phyloP scores from a whole-genome alignment of 2,797 vertebrate species.

The Ceryle rudis region DNA sequence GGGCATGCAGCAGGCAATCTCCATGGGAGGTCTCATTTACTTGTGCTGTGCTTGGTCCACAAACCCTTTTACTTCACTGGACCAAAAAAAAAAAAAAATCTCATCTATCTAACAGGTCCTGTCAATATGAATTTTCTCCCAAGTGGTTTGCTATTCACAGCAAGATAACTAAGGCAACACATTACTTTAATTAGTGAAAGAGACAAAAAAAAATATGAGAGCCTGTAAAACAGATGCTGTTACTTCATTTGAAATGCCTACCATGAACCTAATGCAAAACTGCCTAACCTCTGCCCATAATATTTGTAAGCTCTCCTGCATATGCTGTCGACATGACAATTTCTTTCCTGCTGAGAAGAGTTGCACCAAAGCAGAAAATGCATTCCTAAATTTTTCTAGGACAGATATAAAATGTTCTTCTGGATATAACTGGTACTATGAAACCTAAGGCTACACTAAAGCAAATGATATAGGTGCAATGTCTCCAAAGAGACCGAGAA shows the following conservation, averaged over 20 bases:
- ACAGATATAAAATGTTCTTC: background rate
- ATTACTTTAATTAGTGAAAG: background rate
- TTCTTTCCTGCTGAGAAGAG: background rate
- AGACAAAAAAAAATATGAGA: background rate
- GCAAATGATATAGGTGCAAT: background rate
- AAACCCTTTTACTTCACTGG: background rate
- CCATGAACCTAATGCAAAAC: background rate
- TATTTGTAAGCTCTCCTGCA: background rate
- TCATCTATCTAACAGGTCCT: background rate
- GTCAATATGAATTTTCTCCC: background rate
- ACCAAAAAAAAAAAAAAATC: background rate
- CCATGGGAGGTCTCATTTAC: background rate
- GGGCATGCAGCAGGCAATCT: background rate
- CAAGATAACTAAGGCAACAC: constrained; percentile 3
- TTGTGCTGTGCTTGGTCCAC: background rate
- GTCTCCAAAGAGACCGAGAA: background rate
- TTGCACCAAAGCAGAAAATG: background rate
- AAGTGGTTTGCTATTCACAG: background rate
- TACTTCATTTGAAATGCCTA: background rate
- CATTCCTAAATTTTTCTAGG: background rate
- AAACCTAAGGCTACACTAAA: background rate
- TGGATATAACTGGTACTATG: background rate
- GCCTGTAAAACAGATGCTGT: background rate
- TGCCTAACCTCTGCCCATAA: background rate
- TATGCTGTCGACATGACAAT: background rate